Conservation (phyloP, 1,140 invertebrate genomes). For the Cyclargus thomasi region DNA sequence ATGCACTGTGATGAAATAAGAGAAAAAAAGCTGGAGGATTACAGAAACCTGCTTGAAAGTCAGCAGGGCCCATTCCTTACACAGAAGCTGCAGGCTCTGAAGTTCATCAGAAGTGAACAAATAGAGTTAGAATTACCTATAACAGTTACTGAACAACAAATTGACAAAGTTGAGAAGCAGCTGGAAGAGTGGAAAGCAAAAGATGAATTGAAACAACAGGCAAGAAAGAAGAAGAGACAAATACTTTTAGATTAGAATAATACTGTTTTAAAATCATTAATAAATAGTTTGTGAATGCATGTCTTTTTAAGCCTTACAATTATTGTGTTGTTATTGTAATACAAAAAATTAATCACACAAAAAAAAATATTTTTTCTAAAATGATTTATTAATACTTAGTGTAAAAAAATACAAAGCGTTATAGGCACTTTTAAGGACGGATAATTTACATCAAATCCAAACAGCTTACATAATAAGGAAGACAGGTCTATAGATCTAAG, state of each 20-base stretch:
- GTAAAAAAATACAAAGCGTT: not conserved
- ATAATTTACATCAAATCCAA: constrained; percentile 37
- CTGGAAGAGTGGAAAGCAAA: constrained; percentile 64
- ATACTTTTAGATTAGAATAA: constrained; percentile 24
- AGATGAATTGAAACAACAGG: constrained; percentile 56
- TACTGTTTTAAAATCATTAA: constrained; percentile 7
- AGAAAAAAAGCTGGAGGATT: constrained; percentile 78
- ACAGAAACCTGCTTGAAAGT: constrained; percentile 77
- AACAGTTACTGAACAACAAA: constrained; percentile 80
- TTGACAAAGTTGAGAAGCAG: constrained; percentile 76
- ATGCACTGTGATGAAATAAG: constrained; percentile 81
- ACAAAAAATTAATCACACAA: no score
- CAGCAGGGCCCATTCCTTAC: constrained; percentile 82
- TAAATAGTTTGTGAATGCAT: not conserved
- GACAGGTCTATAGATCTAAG: constrained; percentile 8
- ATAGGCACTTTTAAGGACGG: constrained; percentile 34
- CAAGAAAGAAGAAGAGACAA: constrained; percentile 55
- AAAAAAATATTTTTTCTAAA: constrained; percentile 5
- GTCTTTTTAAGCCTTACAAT: no score
- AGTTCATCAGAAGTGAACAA: constrained; percentile 84
- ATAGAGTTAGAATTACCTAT: constrained; percentile 77
- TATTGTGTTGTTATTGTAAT: no score
- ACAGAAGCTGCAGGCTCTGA: constrained; percentile 78
- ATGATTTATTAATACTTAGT: constrained; percentile 9
- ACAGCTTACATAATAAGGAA: constrained; percentile 15